Evolutionary conservation across 2,113 vertebrate genomes (phyloP).

Genomic region (Mugil cephalus): DNA sequence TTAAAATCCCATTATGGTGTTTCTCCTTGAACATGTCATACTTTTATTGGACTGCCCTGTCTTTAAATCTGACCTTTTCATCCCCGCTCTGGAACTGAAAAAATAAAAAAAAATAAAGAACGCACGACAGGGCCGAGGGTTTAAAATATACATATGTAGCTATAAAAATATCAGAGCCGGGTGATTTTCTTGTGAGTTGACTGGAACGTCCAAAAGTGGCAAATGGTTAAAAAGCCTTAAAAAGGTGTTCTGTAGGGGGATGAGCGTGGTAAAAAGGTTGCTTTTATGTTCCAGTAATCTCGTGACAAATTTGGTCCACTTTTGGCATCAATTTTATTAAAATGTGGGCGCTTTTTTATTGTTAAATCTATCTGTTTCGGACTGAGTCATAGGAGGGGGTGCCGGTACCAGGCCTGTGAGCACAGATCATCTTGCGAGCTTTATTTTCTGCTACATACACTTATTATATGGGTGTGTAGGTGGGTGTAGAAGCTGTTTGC

Average conservation of each 20-base stretch:
- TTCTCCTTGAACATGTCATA: conserved; percentile 89
- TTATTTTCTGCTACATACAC: conserved; percentile 24
- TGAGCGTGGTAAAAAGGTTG: conserved; percentile 57
- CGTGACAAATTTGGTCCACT: conserved; percentile 64
- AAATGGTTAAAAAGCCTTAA: conserved; percentile 62
- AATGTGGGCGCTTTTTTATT: conserved; percentile 57
- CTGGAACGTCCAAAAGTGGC: conserved; percentile 30
- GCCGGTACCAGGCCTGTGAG: conserved; percentile 28
- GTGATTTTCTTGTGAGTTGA: conserved; percentile 27
- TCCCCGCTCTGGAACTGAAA: conserved; percentile 71
- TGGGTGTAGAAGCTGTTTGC: conserved; percentile 7
- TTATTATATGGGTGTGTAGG: conserved; percentile 1
- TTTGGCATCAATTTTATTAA: conserved; percentile 61
- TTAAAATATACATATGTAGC: conserved; percentile 53
- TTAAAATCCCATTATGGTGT: conserved; percentile 90
- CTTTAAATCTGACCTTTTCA: conserved; percentile 89
- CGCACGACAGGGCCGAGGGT: conserved; percentile 44
- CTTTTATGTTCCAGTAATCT: conserved; percentile 72
- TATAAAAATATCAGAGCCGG: conserved; percentile 62
- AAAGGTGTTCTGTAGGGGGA: conserved; percentile 53
- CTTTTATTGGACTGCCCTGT: conserved; percentile 87
- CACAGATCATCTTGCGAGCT: conserved; percentile 32
- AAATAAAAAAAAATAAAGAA: conserved; percentile 58
- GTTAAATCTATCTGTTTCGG: conserved; percentile 72
- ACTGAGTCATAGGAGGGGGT: conserved; percentile 24